A percentile compares a stretch with the other conserved stretches of the same genome.
phyloP scores from a whole-genome alignment of 2,113 vertebrate genomes.

The Ginglymostoma cirratum region DNA sequence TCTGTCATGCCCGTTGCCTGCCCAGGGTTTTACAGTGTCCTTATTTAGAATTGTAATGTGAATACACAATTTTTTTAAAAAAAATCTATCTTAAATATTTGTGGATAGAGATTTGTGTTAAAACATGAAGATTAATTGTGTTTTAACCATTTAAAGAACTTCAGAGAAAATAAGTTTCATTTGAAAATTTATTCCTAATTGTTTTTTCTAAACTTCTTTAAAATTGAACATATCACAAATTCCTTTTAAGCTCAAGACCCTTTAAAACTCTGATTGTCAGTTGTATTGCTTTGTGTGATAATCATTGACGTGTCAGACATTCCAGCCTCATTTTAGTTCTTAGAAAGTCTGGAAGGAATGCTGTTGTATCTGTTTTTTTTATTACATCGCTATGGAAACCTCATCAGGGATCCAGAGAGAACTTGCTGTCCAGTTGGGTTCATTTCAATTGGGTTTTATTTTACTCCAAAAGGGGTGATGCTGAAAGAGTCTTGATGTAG shows the following conservation, averaged over 20 bases:
- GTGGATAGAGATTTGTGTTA: not conserved
- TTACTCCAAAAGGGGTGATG: slow-evolving; percentile 28
- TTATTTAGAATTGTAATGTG: not conserved
- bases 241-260: not conserved
- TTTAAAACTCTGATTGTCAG: not conserved
- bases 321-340: slow-evolving; percentile 32
- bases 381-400: not conserved
- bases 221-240: not conserved
- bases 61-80: not conserved
- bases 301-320: slow-evolving; percentile 27
- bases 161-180: not conserved
- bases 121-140: not conserved
- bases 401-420: slow-evolving; percentile 7
- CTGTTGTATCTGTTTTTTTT: slow-evolving; percentile 14
- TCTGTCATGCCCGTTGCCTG: no score
- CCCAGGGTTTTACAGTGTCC: not conserved
- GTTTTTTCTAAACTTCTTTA: not conserved
- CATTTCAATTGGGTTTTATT: not conserved
- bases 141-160: not conserved
- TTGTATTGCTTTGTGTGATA: not conserved
- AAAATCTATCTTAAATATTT: not conserved
- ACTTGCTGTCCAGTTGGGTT: slow-evolving; percentile 24
- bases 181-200: not conserved
- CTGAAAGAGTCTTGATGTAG: not conserved
- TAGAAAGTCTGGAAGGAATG: slow-evolving; percentile 30